These are phyloP conservation scores for Anthoscopus minutus DNA, from an alignment of 2,113 vertebrate genomes.

Conservation along the genomic window DNA sequence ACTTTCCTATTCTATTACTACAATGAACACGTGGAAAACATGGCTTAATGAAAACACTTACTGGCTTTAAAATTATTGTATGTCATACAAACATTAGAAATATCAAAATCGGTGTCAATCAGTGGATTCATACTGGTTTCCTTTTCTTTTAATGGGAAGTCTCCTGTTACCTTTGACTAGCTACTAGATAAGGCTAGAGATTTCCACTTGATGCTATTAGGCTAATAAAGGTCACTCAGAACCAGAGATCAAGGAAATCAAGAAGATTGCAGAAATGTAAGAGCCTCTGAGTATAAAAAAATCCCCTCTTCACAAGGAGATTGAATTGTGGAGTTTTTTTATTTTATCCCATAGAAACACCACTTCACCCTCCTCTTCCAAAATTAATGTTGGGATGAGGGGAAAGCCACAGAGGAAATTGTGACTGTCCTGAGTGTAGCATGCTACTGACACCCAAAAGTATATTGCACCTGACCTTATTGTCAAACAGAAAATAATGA, in stretches of 20 bases:
- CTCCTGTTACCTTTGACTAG: background rate
- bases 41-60: background rate
- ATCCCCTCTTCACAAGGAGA: background rate
- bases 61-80: background rate
- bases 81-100: background rate
- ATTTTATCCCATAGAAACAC: background rate
- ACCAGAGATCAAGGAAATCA: background rate
- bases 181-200: background rate
- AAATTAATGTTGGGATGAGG: background rate
- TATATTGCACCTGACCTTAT: background rate
- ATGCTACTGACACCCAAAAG: background rate
- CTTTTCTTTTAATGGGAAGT: background rate
- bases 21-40: background rate
- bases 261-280: background rate
- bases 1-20: background rate
- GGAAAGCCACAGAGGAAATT: background rate
- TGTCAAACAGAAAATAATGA: background rate
- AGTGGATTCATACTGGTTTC: background rate
- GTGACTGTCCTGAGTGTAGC: fast-evolving
- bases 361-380: background rate
- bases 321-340: background rate
- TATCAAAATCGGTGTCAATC: background rate
- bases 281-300: background rate
- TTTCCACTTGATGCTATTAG: background rate
- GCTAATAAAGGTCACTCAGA: background rate